phyloP scores from a whole-genome alignment of 2,113 vertebrate genomes.

The Polypterus bichir region DNA sequence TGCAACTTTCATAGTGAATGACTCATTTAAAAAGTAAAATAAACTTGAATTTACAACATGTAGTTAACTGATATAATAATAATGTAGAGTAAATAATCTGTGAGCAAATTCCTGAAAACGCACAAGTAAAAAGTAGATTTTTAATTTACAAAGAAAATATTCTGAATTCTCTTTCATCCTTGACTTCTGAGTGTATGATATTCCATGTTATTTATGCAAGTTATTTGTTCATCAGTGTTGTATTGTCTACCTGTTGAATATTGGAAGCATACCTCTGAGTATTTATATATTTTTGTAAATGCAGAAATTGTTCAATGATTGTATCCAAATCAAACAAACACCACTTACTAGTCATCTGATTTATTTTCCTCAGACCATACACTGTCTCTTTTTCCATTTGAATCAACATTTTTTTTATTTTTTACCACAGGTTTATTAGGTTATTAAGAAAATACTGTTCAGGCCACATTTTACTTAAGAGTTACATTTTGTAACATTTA shows the following conservation, averaged over 20 bases:
- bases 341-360: neutral
- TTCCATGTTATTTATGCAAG: neutral
- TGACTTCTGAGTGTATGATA: too few relatives aligned
- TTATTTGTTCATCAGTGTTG: neutral
- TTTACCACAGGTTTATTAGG: neutral
- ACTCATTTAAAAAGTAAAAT: neutral
- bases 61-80: too few relatives aligned
- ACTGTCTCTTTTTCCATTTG: neutral
- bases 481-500: neutral
- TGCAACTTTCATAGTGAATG: too few relatives aligned
- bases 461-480: neutral
- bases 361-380: neutral
- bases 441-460: slow-evolving; percentile 8
- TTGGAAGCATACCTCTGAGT: neutral
- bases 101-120: neutral
- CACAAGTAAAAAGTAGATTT: too few relatives aligned
- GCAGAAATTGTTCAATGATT: neutral
- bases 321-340: neutral
- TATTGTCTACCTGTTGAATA: neutral
- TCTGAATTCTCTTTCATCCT: too few relatives aligned
- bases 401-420: neutral
- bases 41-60: neutral
- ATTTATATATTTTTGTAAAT: neutral
- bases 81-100: neutral
- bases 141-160: too few relatives aligned